Evolutionary conservation across 2,797 vertebrate species (phyloP), one percentile per base, ranked within the genome.

Genomic region (Cyclura pinguis): DNA sequence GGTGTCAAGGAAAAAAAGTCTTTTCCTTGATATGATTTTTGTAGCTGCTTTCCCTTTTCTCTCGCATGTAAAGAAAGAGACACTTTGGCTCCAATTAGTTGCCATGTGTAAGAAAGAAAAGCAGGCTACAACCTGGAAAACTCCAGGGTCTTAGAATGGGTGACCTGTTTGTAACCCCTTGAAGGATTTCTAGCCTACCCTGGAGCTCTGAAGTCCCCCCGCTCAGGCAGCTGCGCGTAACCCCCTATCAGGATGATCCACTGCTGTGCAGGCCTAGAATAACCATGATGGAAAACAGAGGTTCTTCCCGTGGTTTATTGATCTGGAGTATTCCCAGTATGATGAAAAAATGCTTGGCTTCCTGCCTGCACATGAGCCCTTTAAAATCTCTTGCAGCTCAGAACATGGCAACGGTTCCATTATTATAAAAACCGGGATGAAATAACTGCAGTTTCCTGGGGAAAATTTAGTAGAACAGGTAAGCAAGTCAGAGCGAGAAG

Each of bases 371-470:
- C 18, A 83, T 88, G 52, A 55, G 32, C 69, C 74, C 38, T 74
- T 88, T 59, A 83, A 83, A 88, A 50, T 8, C 55, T 55, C 69
- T 38, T 83, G 69, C 38, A 83, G 38, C 55, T 88, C 52, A 83
- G 52, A 88, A 74, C 10, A 18, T 6, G 20, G 38, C 38, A 35
- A 52, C 52, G 52, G n/a, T 62, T 24, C 69, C 55, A 62, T 74
- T 14, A 62, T 62, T 20, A 59, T 47, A 83, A 47, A 88, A 81
- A 57, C n/a, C n/a, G 13, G n/a, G n/a, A 38, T 35, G 52, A 47
- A 32, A 82, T 22, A 73, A 69, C 47, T 29, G 69, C 64, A 10
- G 67, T 42, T 57, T 82, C 13, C 50, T 38, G n/a, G 8, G 16
- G 27, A 42, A 88, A 88, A 59, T 35, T 18, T 73, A 52, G 32